Conservation (phyloP, 1,140 invertebrate species). For the Subanguina moxae region DNA sequence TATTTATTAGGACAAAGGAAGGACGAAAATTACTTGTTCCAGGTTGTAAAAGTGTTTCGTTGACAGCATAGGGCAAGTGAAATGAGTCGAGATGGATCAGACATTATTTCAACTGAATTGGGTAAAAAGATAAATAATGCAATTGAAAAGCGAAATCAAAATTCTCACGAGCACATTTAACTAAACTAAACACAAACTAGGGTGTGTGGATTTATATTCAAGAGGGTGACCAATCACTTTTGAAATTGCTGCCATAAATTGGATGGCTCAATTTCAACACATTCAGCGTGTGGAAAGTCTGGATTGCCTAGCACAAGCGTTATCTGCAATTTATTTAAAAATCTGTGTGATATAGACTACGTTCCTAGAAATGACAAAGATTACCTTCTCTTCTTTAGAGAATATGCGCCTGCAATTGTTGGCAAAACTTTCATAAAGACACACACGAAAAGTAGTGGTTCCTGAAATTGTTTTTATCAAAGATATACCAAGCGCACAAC, state of each 20-base stretch:
- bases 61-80: conserved; percentile 70
- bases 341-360: no score
- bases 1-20: not conserved
- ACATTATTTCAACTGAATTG: not conserved
- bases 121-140: not conserved
- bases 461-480: no score
- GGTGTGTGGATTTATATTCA: no score
- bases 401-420: not conserved
- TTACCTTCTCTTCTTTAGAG: conserved; percentile 11
- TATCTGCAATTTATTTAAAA: not conserved
- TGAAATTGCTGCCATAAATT: conserved; percentile 49
- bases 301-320: conserved; percentile 2
- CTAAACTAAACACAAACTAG: no score
- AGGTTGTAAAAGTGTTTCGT: conserved; percentile 79
- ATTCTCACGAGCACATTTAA: no score
- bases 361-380: not conserved
- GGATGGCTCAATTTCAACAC: conserved; percentile 19
- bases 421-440: conserved; percentile 13
- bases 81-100: not conserved
- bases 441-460: conserved; percentile 29
- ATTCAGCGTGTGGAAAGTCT: not conserved
- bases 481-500: no score
- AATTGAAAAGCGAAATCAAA: no score
- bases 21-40: conserved; percentile 66
- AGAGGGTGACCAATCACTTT: not conserved